These are phyloP conservation scores for Dasyornis broadbenti DNA, from an alignment of 2,113 vertebrate genomes.

Conservation along the genomic window DNA sequence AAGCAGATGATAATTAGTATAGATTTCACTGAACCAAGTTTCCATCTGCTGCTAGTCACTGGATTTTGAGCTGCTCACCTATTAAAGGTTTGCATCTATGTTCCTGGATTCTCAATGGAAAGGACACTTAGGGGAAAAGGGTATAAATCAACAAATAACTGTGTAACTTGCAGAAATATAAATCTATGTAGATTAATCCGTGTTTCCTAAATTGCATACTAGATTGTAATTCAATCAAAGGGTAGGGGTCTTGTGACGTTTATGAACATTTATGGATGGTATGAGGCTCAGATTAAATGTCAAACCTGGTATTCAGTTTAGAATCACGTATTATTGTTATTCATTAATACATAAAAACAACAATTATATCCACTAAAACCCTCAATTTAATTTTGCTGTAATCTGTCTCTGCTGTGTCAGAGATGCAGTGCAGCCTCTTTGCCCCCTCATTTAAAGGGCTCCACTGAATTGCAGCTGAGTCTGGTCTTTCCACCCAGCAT, in stretches of 20 bases:
- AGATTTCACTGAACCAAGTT: conserved; percentile 20
- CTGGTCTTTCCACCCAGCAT: not conserved
- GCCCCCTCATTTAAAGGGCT: conserved; percentile 33
- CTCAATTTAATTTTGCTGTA: conserved; percentile 66
- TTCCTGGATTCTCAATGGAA: conserved; percentile 39
- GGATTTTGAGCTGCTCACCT: conserved; percentile 15
- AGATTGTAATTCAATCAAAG: conserved; percentile 70
- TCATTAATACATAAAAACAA: conserved; percentile 67
- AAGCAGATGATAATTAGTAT: conserved; percentile 41
- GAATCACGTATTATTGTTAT: conserved; percentile 63
- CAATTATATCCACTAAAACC: conserved; percentile 66
- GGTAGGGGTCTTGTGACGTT: conserved; percentile 50
- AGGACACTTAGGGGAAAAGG: conserved; percentile 23
- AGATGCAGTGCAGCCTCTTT: conserved; percentile 34
- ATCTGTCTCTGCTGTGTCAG: conserved; percentile 60
- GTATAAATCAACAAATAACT: conserved; percentile 63
- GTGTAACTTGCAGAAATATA: conserved; percentile 67
- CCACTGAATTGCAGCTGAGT: conserved; percentile 16
- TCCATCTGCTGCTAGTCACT: conserved; percentile 10
- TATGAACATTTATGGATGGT: conserved; percentile 71
- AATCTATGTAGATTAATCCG: conserved; percentile 67
- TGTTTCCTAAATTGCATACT: conserved; percentile 60
- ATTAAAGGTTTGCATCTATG: conserved; percentile 15
- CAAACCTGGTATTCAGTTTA: conserved; percentile 64
- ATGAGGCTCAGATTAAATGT: conserved; percentile 69